Percentiles rank a stretch among this genome's conserved stretches.
Conservation (phyloP, 2,797 vertebrate species). For the Tapera naevia region DNA sequence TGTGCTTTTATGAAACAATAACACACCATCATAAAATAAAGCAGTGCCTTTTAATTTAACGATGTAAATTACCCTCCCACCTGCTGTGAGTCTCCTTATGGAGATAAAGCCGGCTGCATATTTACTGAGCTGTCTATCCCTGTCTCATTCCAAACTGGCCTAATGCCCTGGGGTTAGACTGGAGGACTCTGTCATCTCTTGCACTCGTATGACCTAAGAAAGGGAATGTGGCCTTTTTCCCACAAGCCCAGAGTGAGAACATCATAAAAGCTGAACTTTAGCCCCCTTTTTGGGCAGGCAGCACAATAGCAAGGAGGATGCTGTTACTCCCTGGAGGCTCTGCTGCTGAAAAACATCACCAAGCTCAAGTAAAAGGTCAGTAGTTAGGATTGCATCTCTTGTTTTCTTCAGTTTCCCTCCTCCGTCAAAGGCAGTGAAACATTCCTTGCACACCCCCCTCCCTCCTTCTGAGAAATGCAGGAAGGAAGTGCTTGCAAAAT, state of each 20-base stretch:
- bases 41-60: slow-evolving; percentile 47
- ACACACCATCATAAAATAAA: slow-evolving; percentile 55
- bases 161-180: slow-evolving; percentile 54
- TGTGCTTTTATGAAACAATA: slow-evolving; percentile 48
- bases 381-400: slow-evolving; percentile 63
- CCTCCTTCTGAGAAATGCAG: slow-evolving; percentile 70
- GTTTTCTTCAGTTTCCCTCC: slow-evolving; percentile 67
- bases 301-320: slow-evolving; percentile 71
- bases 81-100: slow-evolving; percentile 45
- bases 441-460: slow-evolving; percentile 60
- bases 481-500: slow-evolving; percentile 72
- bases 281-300: slow-evolving; percentile 64
- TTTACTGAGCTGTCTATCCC: slow-evolving; percentile 40
- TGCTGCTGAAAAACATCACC: slow-evolving; percentile 63
- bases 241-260: slow-evolving; percentile 70
- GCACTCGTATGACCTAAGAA: slow-evolving; percentile 68
- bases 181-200: slow-evolving; percentile 62
- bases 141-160: slow-evolving; percentile 36
- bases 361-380: slow-evolving; percentile 70
- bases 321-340: slow-evolving; percentile 67
- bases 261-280: slow-evolving; percentile 74
- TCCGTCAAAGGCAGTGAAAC: slow-evolving; percentile 61
- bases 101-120: slow-evolving; percentile 30
- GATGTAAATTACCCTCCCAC: slow-evolving; percentile 53
- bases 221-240: slow-evolving; percentile 71